phyloP scores from a whole-genome alignment of 30 jellyfish, hydroid and myxozoan genomes.

The Hydra vulgaris region DNA sequence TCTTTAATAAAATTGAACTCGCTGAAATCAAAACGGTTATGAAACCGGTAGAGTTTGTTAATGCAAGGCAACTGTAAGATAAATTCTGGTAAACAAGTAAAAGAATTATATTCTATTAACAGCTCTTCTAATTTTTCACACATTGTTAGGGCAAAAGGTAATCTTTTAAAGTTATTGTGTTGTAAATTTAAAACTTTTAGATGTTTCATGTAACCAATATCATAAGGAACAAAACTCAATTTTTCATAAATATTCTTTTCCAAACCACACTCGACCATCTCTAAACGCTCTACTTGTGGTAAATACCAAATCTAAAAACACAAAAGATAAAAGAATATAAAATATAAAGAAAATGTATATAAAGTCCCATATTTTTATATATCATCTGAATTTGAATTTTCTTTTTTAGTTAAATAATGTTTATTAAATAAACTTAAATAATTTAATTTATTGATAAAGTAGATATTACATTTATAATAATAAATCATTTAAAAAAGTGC shows the following conservation, averaged over 20 bases:
- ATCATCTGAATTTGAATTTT: no score
- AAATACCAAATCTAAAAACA: not conserved
- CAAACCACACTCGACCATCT: not conserved
- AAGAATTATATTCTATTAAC: not conserved
- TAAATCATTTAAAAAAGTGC: no score
- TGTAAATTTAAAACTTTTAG: conserved; percentile 1
- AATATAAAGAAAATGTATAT: no score
- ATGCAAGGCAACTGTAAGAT: conserved; percentile 3
- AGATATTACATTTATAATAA: no score
- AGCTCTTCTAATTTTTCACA: conserved; percentile 14
- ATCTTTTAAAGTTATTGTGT: not conserved
- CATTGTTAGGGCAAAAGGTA: conserved; percentile 7
- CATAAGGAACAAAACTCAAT: conserved; percentile 3
- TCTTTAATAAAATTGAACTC: not conserved
- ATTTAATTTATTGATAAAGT: no score
- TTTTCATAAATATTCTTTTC: not conserved
- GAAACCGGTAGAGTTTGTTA: not conserved
- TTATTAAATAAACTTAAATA: no score
- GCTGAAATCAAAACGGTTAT: not conserved
- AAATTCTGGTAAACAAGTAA: conserved; percentile 1
- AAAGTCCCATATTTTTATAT: no score
- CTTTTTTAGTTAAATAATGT: no score
- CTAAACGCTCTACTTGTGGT: not conserved
- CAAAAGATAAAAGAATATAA: no score
- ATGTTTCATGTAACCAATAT: conserved; percentile 1